Conservation (phyloP, 2,797 vertebrate genomes). For the Nasua narica region DNA sequence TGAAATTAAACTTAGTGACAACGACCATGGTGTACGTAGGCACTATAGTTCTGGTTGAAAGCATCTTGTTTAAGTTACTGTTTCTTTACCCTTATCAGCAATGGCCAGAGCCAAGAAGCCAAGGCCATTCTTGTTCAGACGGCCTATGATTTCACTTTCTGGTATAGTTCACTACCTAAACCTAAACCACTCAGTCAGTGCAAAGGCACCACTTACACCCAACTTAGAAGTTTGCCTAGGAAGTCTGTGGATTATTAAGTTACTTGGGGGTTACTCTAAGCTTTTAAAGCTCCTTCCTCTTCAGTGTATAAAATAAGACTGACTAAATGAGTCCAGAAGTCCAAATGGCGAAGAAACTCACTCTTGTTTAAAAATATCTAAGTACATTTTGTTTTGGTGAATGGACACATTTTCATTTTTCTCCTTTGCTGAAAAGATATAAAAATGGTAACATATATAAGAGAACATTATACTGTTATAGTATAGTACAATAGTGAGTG, state of each 20-base stretch:
- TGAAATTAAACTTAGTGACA: conserved; percentile 64
- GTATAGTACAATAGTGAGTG: background rate
- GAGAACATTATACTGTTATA: background rate
- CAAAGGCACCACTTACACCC: background rate
- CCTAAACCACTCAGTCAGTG: background rate
- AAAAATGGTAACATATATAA: conserved; percentile 20
- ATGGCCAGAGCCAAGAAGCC: conserved; percentile 51
- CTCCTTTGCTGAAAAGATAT: conserved; percentile 37
- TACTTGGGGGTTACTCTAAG: background rate
- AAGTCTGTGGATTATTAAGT: background rate
- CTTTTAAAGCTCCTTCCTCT: background rate
- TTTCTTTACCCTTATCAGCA: conserved; percentile 52
- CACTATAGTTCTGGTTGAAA: conserved; percentile 51
- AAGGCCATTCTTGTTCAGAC: conserved; percentile 44
- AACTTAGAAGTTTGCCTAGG: background rate
- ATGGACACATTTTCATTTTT: conserved; percentile 22
- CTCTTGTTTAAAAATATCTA: background rate
- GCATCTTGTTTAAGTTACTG: conserved; percentile 50
- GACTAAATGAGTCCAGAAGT: conserved; percentile 2
- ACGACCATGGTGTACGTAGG: background rate
- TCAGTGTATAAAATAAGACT: background rate
- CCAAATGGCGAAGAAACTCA: background rate
- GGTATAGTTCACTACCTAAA: background rate
- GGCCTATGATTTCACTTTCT: conserved; percentile 35
- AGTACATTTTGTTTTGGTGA: conserved; percentile 15